Conservation (phyloP, 2,113 vertebrate genomes). For the Lophochroa leadbeateri region DNA sequence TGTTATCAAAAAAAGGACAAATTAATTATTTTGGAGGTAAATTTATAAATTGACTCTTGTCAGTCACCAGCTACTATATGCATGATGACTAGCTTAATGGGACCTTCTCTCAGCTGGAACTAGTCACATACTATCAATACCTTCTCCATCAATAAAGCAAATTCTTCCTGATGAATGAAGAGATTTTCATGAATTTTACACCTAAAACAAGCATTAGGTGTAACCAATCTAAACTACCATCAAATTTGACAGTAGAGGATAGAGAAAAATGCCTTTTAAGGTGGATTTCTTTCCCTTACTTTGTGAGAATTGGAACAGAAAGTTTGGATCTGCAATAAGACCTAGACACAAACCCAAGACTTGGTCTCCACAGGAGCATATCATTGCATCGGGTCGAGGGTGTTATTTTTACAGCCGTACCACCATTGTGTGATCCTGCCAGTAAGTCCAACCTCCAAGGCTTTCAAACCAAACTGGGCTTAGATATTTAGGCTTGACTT, state of each 20-base stretch:
- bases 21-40: not conserved
- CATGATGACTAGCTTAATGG: fast-evolving
- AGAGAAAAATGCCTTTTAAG: not conserved
- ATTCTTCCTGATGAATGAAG: not conserved
- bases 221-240: not conserved
- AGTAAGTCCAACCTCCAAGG: not conserved
- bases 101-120: not conserved
- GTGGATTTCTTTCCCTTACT: not conserved
- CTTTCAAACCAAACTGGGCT: not conserved
- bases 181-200: not conserved
- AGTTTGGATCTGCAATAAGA: not conserved
- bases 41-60: not conserved
- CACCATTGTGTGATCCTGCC: not conserved
- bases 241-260: not conserved
- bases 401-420: not conserved
- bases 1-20: not conserved
- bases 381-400: not conserved
- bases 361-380: not conserved
- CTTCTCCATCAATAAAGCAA: not conserved
- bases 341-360: not conserved
- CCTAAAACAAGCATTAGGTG: not conserved
- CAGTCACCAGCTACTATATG: not conserved
- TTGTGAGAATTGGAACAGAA: not conserved
- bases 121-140: not conserved
- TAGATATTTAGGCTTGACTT: not conserved